These are phyloP conservation scores for Ahaetulla prasina DNA, from an alignment of 2,113 vertebrate species.

Conservation along the genomic window DNA sequence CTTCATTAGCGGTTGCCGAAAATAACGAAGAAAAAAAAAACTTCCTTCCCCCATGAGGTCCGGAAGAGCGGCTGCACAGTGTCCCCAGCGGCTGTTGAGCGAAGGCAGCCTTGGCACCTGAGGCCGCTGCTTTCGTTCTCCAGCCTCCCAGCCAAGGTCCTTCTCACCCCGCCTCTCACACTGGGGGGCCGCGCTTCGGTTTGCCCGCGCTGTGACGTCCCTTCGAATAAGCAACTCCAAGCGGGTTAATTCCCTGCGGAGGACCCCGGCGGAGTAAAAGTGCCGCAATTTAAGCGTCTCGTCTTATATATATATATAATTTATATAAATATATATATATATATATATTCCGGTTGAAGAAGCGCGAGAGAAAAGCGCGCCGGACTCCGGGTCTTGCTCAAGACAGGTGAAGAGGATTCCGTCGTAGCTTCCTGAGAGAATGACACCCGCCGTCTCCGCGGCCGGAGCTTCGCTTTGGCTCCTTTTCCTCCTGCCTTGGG, in stretches of 20 bases:
- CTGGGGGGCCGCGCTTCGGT: neutral
- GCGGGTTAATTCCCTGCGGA: neutral
- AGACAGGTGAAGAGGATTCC: neutral
- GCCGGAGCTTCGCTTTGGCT: slow-evolving; percentile 1
- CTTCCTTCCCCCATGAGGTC: neutral
- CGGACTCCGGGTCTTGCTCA: neutral
- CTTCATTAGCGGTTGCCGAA: neutral
- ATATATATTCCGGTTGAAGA: neutral
- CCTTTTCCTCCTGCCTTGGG: neutral
- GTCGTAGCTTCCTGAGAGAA: neutral
- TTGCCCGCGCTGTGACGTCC: slow-evolving; percentile 11
- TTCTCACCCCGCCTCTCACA: neutral
- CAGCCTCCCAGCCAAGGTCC: neutral
- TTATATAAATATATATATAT: too few species aligned
- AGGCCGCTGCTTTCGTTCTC: neutral
- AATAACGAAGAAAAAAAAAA: neutral
- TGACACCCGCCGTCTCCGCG: slow-evolving; percentile 29
- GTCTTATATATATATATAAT: too few species aligned
- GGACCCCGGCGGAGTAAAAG: neutral
- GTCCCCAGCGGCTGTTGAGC: neutral
- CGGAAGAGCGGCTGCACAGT: neutral
- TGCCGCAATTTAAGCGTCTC: neutral
- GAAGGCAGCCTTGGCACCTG: neutral
- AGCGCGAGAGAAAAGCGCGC: neutral
- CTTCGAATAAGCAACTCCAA: slow-evolving; percentile 1